Evolutionary conservation across 2,888 invertebrate genomes (phyloP), one percentile per base, ranked within the genome.

Genomic region (Scrobipalpa atriplicella): DNA sequence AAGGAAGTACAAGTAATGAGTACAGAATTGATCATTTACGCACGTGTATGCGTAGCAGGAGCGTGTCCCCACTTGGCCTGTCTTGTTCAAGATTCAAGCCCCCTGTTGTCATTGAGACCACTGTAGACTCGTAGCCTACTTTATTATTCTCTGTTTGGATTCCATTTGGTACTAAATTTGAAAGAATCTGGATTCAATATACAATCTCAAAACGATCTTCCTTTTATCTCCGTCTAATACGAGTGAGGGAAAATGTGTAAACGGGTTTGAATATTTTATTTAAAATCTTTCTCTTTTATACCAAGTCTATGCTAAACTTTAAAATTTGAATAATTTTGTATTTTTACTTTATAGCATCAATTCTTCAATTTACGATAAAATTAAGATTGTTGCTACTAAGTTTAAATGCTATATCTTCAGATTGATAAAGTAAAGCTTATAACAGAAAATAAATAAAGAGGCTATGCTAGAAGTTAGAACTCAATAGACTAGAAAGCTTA

Each of bases 1-100:
- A 90, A 92, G 92, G 92, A 92, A 92, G 92, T 92, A 92, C 92
- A 92, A 92, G 92, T 92, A 92, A 91, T 90, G 83, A 89, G 86
- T 90, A 86, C 82, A 90, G 81, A 87, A 85, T 88, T 90, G 85
- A 85, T 90, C 84, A 83, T 84, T 80, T 85, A 84, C 83, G 91
- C 91, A 91, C 91, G 90, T 89, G 91, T 89, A 89, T 90, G 89
- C 87, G 83, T 91, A 91, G 89, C 83, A 16, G 85, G 89, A 89
- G 82, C 87, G 85, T 82, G 79, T 86, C 86, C 78, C 80, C 81
- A 86, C 86, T 82, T 75, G 83, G 86, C 86, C 85, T 84, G 82
- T 82, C 73, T 77, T 75, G 73, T 74, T 75, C 75, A 73, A 73
- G 71, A 77, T 73, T 73, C 71, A 71, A 82, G 84, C 84, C 86